These are phyloP conservation scores for Hypotaenidia okinawae DNA, from an alignment of 2,797 vertebrate genomes.

Conservation along the genomic window DNA sequence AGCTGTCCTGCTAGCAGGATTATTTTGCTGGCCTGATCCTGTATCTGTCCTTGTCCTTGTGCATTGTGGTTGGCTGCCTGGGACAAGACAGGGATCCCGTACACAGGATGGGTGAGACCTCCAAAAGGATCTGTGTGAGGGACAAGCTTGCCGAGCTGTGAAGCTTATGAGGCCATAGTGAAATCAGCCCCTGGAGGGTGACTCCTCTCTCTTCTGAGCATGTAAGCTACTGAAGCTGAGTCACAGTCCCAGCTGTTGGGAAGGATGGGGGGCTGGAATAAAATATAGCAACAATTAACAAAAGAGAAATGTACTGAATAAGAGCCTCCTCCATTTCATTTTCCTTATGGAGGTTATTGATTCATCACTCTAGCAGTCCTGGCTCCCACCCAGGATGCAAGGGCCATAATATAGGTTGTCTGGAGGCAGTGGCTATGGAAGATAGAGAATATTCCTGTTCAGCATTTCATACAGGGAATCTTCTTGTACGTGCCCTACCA, in stretches of 20 bases:
- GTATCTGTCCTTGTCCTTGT: background rate
- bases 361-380: constrained; percentile 36
- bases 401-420: constrained; percentile 25
- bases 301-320: constrained; percentile 42
- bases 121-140: background rate
- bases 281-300: constrained; percentile 57
- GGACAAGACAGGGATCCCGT: background rate
- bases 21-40: background rate
- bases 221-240: constrained; percentile 30
- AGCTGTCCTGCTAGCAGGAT: background rate
- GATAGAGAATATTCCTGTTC: background rate
- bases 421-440: constrained; percentile 30
- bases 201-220: background rate
- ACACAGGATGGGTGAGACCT: background rate
- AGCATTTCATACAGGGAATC: background rate
- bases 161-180: background rate
- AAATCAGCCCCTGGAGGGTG: constrained; percentile 25
- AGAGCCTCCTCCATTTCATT: constrained; percentile 55
- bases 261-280: constrained; percentile 29
- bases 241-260: background rate
- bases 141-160: background rate
- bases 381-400: constrained; percentile 33
- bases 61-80: background rate
- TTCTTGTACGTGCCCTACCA: background rate
- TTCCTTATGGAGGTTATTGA: constrained; percentile 56